These are phyloP conservation scores for Bos taurus DNA, from an alignment of 2,113 vertebrate species.

Conservation along the genomic window DNA sequence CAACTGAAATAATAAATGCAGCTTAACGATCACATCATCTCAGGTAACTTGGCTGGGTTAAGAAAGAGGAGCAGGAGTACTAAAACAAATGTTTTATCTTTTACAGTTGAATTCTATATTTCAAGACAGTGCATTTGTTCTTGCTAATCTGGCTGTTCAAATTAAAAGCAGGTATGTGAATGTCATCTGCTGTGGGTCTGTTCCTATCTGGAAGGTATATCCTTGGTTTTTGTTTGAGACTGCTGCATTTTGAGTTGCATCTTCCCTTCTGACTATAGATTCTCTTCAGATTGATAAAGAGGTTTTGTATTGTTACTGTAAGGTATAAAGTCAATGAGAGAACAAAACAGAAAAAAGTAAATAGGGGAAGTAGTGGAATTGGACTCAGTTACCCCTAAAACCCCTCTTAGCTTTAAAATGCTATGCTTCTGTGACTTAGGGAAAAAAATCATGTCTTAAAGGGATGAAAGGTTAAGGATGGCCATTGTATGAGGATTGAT, in stretches of 20 bases:
- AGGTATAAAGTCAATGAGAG: neutral
- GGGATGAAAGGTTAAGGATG: neutral
- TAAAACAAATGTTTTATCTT: conserved; percentile 40
- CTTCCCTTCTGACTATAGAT: neutral
- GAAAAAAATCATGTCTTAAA: neutral
- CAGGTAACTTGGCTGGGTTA: neutral
- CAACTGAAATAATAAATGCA: conserved; percentile 6
- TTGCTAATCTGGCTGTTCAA: conserved; percentile 63
- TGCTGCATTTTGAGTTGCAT: neutral
- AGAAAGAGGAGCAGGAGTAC: neutral
- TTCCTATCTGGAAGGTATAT: neutral
- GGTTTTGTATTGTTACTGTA: neutral
- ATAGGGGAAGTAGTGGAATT: neutral
- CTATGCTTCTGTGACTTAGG: neutral
- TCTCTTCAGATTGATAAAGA: neutral
- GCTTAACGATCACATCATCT: neutral
- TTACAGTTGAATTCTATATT: conserved; percentile 73
- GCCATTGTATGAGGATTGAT: neutral
- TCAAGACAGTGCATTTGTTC: conserved; percentile 56
- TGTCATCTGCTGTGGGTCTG: neutral
- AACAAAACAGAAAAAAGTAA: neutral
- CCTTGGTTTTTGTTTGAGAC: neutral
- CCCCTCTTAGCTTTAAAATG: neutral
- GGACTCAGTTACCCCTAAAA: neutral
- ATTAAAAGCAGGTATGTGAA: conserved; percentile 67